Evolutionary conservation across 2,797 vertebrate genomes (phyloP), one percentile per base, ranked within the genome.

Genomic region (Myiotriccus ornatus): DNA sequence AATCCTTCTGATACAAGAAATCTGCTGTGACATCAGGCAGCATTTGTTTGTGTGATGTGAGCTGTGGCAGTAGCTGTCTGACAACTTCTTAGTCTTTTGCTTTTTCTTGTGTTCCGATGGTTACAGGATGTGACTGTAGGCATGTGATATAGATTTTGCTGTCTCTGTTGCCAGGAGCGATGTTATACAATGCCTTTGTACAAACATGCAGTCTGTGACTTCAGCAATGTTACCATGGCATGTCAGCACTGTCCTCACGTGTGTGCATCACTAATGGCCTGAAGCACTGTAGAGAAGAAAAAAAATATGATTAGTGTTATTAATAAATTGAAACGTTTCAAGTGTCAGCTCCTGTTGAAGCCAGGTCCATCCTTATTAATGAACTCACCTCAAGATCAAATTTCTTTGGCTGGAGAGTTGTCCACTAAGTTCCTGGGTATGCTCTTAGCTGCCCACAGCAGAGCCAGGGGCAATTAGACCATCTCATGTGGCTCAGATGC

Each of bases 111-210:
- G 34, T 90, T 75, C 49, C 28, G 30, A 4, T 1, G 21, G 46
- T 94, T 95, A 82, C 59, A 82, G 71, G 87, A 92, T 93, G 55
- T 92, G 92, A 96, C 75, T 90, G 57, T 19, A 52, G 84, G 81
- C 86, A 81, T 23, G 71, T 37, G 73, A 86, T 49, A 43, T 0
- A 74, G 65, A 77, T 93, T 90, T 86, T 86, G 77, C 63, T 28
- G 46, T 67, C 39, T 91, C 63, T 32, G 39, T 93, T 78, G 87
- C 91, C 62, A 64, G 24, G 18, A 95, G 87, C 32, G 0, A 34
- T 81, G 44, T 74, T 89, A 67, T 6, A 16, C 52, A 63, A 41
- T 32, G 65, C 50, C 32, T 85, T 41, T 70, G 71, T 30, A 50
- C 14, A 59, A 87, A 43, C 3, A 2, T 22, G 13, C 14, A 35